Evolutionary conservation across 2,888 invertebrate genomes (phyloP).

Genomic region (Aphrophora alni): DNA sequence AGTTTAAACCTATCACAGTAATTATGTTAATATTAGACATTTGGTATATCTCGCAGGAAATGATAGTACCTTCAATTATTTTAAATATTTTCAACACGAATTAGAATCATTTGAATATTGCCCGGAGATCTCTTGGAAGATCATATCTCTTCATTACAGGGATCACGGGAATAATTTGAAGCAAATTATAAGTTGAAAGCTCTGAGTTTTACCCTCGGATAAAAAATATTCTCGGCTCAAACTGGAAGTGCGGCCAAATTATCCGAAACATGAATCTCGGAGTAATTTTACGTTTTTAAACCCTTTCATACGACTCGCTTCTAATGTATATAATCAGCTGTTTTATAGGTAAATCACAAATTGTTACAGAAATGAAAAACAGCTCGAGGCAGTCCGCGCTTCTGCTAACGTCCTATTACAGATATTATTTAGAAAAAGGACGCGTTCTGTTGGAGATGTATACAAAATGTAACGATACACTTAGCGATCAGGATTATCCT

Average conservation of each 20-base stretch:
- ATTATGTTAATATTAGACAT: not conserved
- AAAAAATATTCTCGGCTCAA: not conserved
- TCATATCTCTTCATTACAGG: constrained; percentile 39
- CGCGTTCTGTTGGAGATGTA: not conserved
- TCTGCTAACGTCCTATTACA: not conserved
- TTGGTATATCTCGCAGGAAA: constrained; percentile 14
- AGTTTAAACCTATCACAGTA: constrained; percentile 9
- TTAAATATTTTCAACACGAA: constrained; percentile 39
- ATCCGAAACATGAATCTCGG: not conserved
- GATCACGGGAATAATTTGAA: constrained; percentile 23
- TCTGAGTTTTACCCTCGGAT: not conserved
- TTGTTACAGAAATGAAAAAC: not conserved
- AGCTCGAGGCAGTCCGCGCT: not conserved
- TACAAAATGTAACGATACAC: not conserved
- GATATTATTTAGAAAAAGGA: not conserved
- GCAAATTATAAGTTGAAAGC: constrained; percentile 32
- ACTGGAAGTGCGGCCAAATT: not conserved
- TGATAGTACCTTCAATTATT: constrained; percentile 39
- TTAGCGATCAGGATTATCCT: not conserved
- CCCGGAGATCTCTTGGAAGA: constrained; percentile 28
- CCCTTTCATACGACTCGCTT: not conserved
- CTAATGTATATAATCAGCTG: not conserved
- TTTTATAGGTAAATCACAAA: not conserved
- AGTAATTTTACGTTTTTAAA: not conserved
- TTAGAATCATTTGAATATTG: constrained; percentile 40